Evolutionary conservation across 2,888 invertebrate species (phyloP).

Genomic region (Anthoptus insignis): DNA sequence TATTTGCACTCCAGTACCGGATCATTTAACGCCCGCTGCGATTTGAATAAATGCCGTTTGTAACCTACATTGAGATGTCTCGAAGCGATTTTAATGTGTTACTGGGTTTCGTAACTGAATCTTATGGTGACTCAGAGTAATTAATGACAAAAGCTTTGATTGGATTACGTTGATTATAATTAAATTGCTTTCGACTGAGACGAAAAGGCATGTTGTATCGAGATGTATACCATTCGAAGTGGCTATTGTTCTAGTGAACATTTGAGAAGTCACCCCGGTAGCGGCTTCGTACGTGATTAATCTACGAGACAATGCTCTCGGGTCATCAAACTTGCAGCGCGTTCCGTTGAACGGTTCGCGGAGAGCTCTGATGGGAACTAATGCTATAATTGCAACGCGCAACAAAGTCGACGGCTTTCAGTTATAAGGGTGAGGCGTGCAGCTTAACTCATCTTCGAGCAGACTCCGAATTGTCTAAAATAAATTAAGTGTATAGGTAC

Average conservation of each 20-base stretch:
- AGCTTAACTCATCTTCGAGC: slow-evolving; percentile 25
- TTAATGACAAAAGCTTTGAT: slow-evolving; percentile 2
- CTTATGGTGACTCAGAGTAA: background rate
- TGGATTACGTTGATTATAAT: too few relatives aligned
- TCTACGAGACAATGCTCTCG: slow-evolving; percentile 51
- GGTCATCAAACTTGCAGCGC: slow-evolving; percentile 63
- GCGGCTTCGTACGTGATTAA: slow-evolving; percentile 28
- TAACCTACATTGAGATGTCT: background rate
- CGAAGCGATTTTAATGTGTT: slow-evolving; percentile 4
- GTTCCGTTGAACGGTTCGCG: slow-evolving; percentile 50
- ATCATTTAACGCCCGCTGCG: slow-evolving; percentile 22
- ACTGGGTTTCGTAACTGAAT: background rate
- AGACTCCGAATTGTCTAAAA: slow-evolving; percentile 28
- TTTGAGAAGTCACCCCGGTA: slow-evolving; percentile 13
- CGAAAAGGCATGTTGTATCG: background rate
- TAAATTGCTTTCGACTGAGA: background rate
- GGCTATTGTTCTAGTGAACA: slow-evolving; percentile 24
- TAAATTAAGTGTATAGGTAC: too few relatives aligned
- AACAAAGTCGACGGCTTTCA: slow-evolving; percentile 51
- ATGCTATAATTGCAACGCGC: slow-evolving; percentile 46
- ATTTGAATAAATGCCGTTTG: slow-evolving; percentile 19
- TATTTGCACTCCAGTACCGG: slow-evolving; percentile 37
- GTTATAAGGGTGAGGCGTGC: slow-evolving; percentile 29
- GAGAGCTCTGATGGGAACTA: slow-evolving; percentile 50
- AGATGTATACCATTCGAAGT: slow-evolving; percentile 7